Evolutionary conservation across 2,888 invertebrate species (phyloP).

Genomic region (Eristalis tenax): DNA sequence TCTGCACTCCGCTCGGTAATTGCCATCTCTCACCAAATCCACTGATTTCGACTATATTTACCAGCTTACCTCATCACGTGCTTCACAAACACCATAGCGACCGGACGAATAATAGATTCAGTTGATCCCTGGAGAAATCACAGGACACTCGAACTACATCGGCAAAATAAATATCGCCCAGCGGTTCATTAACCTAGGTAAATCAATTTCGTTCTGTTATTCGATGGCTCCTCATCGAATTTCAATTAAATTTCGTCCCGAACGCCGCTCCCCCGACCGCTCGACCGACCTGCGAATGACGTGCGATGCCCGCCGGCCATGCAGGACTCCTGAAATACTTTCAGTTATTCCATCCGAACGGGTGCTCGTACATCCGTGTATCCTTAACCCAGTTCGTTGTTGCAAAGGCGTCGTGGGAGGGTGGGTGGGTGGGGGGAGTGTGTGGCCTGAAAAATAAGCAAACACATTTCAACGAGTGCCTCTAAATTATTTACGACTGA

Average conservation of each 20-base stretch:
- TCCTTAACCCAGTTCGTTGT: conserved; percentile 43
- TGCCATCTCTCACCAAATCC: not conserved
- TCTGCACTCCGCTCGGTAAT: not conserved
- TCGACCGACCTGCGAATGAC: no score
- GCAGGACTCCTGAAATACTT: conserved; percentile 20
- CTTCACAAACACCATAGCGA: conserved; percentile 1
- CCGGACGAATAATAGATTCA: conserved; percentile 2
- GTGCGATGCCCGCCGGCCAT: conserved; percentile 9
- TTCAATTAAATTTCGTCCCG: conserved; percentile 45
- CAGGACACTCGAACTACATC: conserved; percentile 12
- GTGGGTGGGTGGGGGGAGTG: no score
- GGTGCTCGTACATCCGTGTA: not conserved
- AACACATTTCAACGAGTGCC: conserved; percentile 50
- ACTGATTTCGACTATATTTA: conserved; percentile 7
- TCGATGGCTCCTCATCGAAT: conserved; percentile 33
- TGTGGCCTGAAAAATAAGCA: conserved; percentile 15
- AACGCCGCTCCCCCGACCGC: not conserved
- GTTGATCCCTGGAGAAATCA: conserved; percentile 45
- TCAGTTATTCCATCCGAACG: not conserved
- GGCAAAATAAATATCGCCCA: conserved; percentile 23
- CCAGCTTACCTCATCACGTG: conserved; percentile 29
- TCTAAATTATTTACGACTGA: conserved; percentile 56
- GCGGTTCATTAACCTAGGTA: conserved; percentile 48
- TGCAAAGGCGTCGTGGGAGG: no score
- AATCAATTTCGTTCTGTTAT: conserved; percentile 49